Evolutionary conservation across 2,888 invertebrate genomes (phyloP).

Genomic region (Dysmachus trigonus): DNA sequence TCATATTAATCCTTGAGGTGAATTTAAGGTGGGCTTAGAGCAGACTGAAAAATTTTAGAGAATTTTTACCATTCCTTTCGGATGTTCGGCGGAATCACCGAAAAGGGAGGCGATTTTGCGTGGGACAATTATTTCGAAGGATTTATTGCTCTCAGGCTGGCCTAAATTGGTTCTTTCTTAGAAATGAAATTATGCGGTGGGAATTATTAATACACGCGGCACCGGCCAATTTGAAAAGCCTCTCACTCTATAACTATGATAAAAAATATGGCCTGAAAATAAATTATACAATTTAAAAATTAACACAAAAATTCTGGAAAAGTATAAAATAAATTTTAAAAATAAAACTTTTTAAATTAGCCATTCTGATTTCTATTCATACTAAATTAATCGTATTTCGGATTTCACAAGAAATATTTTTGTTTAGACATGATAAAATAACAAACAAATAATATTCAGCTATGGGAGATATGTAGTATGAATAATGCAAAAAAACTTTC

Average conservation of each 20-base stretch:
- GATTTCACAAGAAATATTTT: too few species aligned
- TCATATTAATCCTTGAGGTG: conserved; percentile 30
- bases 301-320: too few species aligned
- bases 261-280: not conserved
- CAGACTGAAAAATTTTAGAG: not conserved
- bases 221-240: not conserved
- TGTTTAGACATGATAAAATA: too few species aligned
- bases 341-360: too few species aligned
- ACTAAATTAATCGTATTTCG: too few species aligned
- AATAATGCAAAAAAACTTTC: too few species aligned
- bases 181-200: not conserved
- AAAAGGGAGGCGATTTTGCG: not conserved
- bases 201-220: not conserved
- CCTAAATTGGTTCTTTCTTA: not conserved
- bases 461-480: too few species aligned
- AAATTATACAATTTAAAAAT: too few species aligned
- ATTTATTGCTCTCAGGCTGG: not conserved
- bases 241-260: too few species aligned
- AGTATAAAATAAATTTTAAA: too few species aligned
- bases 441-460: too few species aligned
- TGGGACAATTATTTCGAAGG: conserved; percentile 22
- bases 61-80: not conserved
- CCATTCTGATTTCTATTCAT: too few species aligned
- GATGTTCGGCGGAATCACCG: not conserved
- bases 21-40: conserved; percentile 17